phyloP scores from a whole-genome alignment of 2,113 vertebrate genomes.

The Pungitius pungitius region DNA sequence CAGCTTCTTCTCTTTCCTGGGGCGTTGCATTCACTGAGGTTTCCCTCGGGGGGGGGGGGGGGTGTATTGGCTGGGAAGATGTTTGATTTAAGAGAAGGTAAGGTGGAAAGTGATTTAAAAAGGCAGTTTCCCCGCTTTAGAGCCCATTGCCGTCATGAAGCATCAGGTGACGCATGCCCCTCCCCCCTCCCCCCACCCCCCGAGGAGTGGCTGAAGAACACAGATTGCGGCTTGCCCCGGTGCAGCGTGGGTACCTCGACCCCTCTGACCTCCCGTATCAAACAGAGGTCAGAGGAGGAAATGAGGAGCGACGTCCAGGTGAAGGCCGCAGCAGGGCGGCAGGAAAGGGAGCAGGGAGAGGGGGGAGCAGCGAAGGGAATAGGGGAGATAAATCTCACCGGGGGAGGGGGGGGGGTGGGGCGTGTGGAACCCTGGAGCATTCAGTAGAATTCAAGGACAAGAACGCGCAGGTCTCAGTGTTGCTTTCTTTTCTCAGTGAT shows the following conservation, averaged over 20 bases:
- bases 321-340: neutral
- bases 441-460: neutral
- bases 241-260: constrained; percentile 6
- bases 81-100: neutral
- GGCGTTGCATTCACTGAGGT: neutral
- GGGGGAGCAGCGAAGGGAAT: neutral
- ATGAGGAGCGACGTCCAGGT: constrained; percentile 36
- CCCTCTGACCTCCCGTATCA: constrained; percentile 22
- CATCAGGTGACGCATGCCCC: constrained; percentile 1
- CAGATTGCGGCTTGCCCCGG: constrained; percentile 2
- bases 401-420: neutral
- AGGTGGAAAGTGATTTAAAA: neutral
- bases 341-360: neutral
- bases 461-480: neutral
- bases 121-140: neutral
- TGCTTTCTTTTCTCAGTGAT: neutral
- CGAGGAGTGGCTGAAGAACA: neutral
- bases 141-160: neutral
- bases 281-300: constrained; percentile 51
- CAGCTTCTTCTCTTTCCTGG: neutral
- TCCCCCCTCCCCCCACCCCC: neutral
- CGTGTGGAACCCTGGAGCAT: neutral
- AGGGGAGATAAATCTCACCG: neutral
- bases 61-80: too few species aligned
- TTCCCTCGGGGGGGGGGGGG: too few species aligned